These are phyloP conservation scores for Calypte anna DNA, from an alignment of 2,113 vertebrate species.

Conservation along the genomic window DNA sequence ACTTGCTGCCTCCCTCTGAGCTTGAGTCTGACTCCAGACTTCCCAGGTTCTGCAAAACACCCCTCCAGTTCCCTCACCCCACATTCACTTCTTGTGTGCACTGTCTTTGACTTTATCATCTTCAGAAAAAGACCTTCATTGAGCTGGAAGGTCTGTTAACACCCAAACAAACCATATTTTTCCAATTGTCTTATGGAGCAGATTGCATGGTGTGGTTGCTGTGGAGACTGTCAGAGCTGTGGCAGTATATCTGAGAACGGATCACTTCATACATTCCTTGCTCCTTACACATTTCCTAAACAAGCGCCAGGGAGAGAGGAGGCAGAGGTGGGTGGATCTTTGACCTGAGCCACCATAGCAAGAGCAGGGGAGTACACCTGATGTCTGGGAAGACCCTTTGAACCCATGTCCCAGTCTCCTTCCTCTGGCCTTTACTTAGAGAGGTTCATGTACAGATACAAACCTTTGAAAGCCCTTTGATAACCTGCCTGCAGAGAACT, in stretches of 20 bases:
- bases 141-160: neutral
- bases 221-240: neutral
- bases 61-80: neutral
- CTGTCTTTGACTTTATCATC: neutral
- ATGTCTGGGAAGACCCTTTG: neutral
- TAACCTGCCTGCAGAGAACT: neutral
- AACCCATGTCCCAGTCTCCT: neutral
- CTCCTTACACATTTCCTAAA: constrained; percentile 8
- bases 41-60: neutral
- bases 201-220: neutral
- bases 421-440: neutral
- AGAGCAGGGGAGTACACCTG: neutral
- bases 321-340: neutral
- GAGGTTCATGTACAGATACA: accelerated
- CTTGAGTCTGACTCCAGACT: neutral
- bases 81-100: accelerated
- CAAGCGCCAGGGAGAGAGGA: neutral
- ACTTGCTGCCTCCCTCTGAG: neutral
- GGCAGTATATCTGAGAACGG: neutral
- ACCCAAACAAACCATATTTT: neutral
- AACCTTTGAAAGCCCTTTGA: neutral
- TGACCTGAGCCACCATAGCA: accelerated
- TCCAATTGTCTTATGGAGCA: neutral
- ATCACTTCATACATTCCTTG: neutral
- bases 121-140: neutral